phyloP scores from a whole-genome alignment of 2,113 vertebrate species.

The Panurus biarmicus region DNA sequence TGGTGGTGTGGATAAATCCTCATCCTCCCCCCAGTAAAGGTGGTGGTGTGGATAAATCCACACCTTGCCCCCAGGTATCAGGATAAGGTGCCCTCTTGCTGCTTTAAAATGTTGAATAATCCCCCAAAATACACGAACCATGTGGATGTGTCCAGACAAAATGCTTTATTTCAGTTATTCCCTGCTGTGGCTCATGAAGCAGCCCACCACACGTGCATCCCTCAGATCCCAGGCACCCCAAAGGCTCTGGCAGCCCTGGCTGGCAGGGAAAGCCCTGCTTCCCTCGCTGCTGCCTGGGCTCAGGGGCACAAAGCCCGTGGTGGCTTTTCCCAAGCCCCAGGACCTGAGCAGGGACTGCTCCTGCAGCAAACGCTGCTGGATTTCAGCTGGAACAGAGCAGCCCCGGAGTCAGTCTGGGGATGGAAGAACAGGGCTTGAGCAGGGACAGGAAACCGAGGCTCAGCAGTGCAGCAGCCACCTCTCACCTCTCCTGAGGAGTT shows the following conservation, averaged over 20 bases:
- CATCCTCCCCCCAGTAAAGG: too few relatives aligned
- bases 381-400: neutral
- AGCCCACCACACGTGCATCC: rapidly evolving
- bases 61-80: neutral
- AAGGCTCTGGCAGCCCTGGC: neutral
- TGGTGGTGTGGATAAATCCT: too few relatives aligned
- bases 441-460: neutral
- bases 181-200: neutral
- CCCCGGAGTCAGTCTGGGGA: neutral
- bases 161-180: neutral
- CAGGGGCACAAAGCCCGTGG: neutral
- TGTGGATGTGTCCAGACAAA: rapidly evolving
- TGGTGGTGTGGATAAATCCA: neutral
- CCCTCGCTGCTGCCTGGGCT: neutral
- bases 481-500: neutral
- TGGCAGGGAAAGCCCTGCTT: neutral
- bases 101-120: neutral
- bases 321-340: neutral
- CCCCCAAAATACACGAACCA: rapidly evolving
- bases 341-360: neutral
- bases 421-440: neutral
- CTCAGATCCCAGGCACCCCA: rapidly evolving
- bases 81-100: neutral
- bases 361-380: neutral
- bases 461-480: neutral